A percentile compares a stretch with the other conserved stretches of the same genome.
Conservation (phyloP, 2,797 vertebrate genomes). For the Tokudaia muenninki region DNA sequence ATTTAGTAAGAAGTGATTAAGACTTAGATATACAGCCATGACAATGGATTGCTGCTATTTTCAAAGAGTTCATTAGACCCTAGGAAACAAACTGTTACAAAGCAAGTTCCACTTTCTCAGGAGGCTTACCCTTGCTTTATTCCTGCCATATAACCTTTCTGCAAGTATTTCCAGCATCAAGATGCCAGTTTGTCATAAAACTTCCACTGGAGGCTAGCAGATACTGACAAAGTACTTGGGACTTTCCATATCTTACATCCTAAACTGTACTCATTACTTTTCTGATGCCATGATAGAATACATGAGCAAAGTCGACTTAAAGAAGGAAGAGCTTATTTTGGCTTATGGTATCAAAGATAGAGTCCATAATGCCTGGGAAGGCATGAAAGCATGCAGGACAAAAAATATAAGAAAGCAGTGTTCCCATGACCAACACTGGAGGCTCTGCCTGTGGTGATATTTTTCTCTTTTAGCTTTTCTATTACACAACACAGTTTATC, state of each 20-base stretch:
- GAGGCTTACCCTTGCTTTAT: not conserved
- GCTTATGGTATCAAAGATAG: not conserved
- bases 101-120: not conserved
- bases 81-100: not conserved
- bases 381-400: not conserved
- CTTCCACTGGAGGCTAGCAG: not conserved
- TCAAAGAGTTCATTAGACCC: not conserved
- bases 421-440: not conserved
- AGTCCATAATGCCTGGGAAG: not conserved
- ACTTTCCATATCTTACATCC: not conserved
- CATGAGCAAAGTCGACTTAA: not conserved
- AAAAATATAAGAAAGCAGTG: not conserved
- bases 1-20: not conserved
- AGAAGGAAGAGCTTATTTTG: not conserved
- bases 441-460: not conserved
- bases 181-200: not conserved
- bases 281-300: not conserved
- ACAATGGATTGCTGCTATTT: not conserved
- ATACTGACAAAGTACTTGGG: not conserved
- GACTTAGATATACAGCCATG: not conserved
- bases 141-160: not conserved
- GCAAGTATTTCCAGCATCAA: not conserved
- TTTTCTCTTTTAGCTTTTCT: not conserved
- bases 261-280: not conserved
- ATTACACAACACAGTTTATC: not conserved